A percentile compares a stretch with the other conserved stretches of the same genome.
Conservation (phyloP, 1,140 invertebrate species). For the Orchestia grillus region DNA sequence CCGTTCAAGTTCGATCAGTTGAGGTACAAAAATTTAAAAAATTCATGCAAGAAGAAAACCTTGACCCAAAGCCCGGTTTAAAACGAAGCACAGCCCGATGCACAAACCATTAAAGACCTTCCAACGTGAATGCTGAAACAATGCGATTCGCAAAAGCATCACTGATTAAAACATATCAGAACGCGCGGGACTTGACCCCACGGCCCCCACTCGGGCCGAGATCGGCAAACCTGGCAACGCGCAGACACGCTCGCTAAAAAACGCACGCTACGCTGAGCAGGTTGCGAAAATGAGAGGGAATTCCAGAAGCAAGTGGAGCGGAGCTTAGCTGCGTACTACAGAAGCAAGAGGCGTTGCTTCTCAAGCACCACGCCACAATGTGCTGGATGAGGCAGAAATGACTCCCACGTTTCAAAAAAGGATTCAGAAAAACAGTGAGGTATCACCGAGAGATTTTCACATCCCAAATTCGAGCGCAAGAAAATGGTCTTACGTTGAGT, state of each 20-base stretch:
- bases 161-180: background rate
- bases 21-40: background rate
- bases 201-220: background rate
- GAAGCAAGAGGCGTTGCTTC: background rate
- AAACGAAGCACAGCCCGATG: background rate
- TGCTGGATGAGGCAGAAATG: too few species aligned
- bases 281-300: constrained; percentile 7
- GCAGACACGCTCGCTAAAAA: background rate
- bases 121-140: background rate
- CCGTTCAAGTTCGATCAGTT: background rate
- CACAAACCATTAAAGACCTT: background rate
- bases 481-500: too few species aligned
- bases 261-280: background rate
- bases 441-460: too few species aligned
- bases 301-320: background rate
- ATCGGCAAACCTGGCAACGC: background rate
- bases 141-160: background rate
- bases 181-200: background rate
- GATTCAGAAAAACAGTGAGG: too few species aligned
- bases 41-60: background rate
- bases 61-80: background rate
- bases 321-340: background rate
- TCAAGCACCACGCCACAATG: background rate
- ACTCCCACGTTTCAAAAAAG: too few species aligned
- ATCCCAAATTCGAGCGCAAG: too few species aligned